Base-by-base conservation (phyloP, 2,113 vertebrate species). In the Ciconia boyciana region DNA sequence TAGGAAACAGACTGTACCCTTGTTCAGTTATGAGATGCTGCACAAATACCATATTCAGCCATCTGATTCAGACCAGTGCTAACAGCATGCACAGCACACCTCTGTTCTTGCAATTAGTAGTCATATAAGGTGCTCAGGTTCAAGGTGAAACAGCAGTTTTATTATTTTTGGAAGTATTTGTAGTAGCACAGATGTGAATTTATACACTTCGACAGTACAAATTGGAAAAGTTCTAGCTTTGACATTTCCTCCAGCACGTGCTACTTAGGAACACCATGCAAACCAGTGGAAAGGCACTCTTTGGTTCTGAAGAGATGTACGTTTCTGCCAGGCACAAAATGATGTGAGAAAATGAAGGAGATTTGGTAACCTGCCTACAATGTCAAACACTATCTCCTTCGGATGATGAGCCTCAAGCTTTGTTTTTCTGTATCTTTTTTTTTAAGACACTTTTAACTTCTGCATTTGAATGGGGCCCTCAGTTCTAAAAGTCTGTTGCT, bases 191-290 rank as follows among this genome's bases (percentile, higher is more conserved):
- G 32, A 13, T 31, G 31, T 3, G 9, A 80, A 62, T 78, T 44
- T 41, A 14, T 21, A 51, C 1, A 16, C 13, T 72, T 64, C 3
- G 21, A 58, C 17, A 21, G 19, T 20, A 74, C 7, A 65, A 60
- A 69, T 0, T 19, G 51, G 39, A 49, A 64, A 49, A 58, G 51
- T 28, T 19, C 32, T 39, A n/a, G 20, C 65, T 89, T 62, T 0
- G 0, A 12, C 18, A 1, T 52, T 31, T 44, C 3, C 6, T 60
- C 32, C 19, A 43, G 11, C 18, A 6, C 0, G 2, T 34, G 57
- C 25, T 28, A 13, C 24, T 6, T 18, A 7, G 21, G 7, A 46
- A 19, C 46, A 46, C 57, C 3, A 2, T 0, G 8, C 1, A 4
- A 60, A 32, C 8, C 24, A 8, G 41, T 1, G 5, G 10, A 17